These are phyloP conservation scores for Panzeria rudis DNA, from an alignment of 2,888 invertebrate species.

Conservation along the genomic window DNA sequence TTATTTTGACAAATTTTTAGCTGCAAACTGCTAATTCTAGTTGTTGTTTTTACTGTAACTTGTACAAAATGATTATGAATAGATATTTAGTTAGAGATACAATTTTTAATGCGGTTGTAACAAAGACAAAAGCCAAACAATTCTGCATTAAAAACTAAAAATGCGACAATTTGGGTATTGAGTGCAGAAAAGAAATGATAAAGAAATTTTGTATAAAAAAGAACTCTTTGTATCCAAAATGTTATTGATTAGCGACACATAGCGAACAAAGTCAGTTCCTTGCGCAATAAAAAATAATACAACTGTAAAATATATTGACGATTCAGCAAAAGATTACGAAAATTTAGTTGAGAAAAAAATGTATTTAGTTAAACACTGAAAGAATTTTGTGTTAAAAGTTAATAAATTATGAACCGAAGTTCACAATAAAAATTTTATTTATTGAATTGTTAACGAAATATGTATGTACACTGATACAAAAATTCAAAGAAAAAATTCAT, in stretches of 20 bases:
- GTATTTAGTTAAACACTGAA: neutral
- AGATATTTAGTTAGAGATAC: conserved; percentile 61
- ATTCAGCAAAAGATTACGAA: conserved; percentile 69
- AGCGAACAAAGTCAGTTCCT: conserved; percentile 3
- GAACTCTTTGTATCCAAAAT: conserved; percentile 30
- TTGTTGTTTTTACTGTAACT: conserved; percentile 20
- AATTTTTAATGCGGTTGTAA: conserved; percentile 66
- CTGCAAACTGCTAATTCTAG: conserved; percentile 46
- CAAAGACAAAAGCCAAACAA: conserved; percentile 63
- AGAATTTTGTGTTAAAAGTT: neutral
- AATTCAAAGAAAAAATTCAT: no score
- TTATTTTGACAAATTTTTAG: conserved; percentile 60
- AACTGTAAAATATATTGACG: conserved; percentile 13
- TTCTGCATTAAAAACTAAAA: conserved; percentile 61
- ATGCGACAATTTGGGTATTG: conserved; percentile 68
- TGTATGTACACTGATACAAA: no score
- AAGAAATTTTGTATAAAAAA: conserved; percentile 27
- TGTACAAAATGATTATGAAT: conserved; percentile 53
- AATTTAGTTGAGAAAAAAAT: neutral
- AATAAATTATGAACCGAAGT: no score
- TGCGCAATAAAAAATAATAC: conserved; percentile 2
- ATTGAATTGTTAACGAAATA: no score
- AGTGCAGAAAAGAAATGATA: conserved; percentile 19
- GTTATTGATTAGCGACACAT: conserved; percentile 57
- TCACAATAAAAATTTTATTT: no score